A percentile compares a stretch with the other conserved stretches of the same genome.
Conservation (phyloP, 2,797 vertebrate species). For the Schizopygopsis pylzovi region DNA sequence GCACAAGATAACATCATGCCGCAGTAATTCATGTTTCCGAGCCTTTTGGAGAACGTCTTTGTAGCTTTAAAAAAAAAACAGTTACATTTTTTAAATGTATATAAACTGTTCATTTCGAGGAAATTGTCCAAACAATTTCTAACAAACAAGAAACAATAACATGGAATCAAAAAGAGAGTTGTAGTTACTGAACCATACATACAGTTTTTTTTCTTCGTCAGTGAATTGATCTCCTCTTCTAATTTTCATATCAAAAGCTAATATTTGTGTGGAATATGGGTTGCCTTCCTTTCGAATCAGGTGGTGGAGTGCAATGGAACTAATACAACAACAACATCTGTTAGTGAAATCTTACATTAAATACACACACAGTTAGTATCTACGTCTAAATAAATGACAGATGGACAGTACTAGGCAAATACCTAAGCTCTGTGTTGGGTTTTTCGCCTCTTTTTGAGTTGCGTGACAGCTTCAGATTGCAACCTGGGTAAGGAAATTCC, state of each 20-base stretch:
- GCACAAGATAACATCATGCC: constrained; percentile 81
- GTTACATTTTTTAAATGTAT: too few species aligned
- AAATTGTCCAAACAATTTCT: not conserved
- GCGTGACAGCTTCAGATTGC: constrained; percentile 67
- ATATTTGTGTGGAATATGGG: constrained; percentile 52
- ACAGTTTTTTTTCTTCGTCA: constrained; percentile 69
- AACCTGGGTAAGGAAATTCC: constrained; percentile 78
- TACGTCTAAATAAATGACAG: not conserved
- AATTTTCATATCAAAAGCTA: constrained; percentile 71
- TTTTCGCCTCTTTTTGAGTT: constrained; percentile 73
- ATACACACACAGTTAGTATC: not conserved
- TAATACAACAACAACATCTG: constrained; percentile 57
- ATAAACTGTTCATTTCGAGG: not conserved
- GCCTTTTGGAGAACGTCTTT: constrained; percentile 50
- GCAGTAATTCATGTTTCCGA: constrained; percentile 70
- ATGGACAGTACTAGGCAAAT: constrained; percentile 11
- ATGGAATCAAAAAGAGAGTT: too few species aligned
- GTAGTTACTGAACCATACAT: too few species aligned
- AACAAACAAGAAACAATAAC: not conserved
- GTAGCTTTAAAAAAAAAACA: constrained; percentile 73
- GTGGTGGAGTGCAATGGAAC: constrained; percentile 81
- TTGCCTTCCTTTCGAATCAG: constrained; percentile 72
- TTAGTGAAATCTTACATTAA: not conserved
- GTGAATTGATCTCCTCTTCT: constrained; percentile 65
- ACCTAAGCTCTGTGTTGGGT: constrained; percentile 80